These are phyloP conservation scores for Epinotia ramella DNA, from an alignment of 2,888 invertebrate genomes.

Conservation along the genomic window DNA sequence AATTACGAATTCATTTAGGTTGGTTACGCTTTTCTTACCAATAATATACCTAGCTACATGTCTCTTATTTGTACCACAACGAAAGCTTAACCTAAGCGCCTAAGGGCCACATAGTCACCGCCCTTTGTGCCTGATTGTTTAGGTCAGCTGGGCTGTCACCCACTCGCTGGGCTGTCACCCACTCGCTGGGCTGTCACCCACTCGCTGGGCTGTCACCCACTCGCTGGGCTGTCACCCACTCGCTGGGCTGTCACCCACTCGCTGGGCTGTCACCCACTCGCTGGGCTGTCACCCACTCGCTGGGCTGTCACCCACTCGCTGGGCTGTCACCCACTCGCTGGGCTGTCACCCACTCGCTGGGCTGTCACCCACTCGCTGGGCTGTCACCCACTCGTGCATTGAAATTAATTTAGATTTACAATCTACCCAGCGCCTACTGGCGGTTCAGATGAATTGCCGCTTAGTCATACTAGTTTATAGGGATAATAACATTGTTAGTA, in stretches of 20 bases:
- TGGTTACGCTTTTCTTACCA: background rate
- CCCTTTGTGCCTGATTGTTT: constrained; percentile 73
- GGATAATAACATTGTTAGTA: constrained; percentile 45
- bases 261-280: too few species aligned
- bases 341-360: too few species aligned
- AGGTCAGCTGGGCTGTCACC: constrained; percentile 75
- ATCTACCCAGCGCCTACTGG: constrained; percentile 60
- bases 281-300: too few species aligned
- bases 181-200: too few species aligned
- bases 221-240: too few species aligned
- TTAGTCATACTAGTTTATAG: constrained; percentile 51
- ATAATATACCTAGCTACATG: constrained; percentile 24
- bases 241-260: too few species aligned
- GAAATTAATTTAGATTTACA: constrained; percentile 78
- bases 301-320: too few species aligned
- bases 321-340: too few species aligned
- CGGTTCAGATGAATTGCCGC: constrained; percentile 64
- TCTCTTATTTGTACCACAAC: constrained; percentile 55
- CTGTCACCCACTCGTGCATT: constrained; percentile 74
- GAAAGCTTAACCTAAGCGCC: constrained; percentile 55
- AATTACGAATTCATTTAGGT: background rate
- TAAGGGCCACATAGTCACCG: constrained; percentile 59
- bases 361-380: too few species aligned
- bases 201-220: too few species aligned
- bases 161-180: too few species aligned